Evolutionary conservation across 1,140 invertebrate genomes (phyloP).

Genomic region (Calephelis nemesis): DNA sequence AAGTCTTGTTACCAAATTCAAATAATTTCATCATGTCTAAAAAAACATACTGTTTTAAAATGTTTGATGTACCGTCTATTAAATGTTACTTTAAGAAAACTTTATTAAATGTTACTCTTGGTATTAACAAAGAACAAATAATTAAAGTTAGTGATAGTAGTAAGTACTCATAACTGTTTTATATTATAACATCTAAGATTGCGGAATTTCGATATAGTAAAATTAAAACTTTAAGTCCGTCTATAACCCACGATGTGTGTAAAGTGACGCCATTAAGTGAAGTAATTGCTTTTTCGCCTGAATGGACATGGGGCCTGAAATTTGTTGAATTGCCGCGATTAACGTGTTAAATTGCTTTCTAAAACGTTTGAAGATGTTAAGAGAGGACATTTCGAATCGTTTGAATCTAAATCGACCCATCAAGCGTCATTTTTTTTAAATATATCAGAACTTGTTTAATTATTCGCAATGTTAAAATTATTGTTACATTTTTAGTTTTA

Average conservation of each 20-base stretch:
- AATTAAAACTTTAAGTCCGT: constrained; percentile 18
- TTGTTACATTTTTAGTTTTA: not conserved
- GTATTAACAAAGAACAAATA: no score
- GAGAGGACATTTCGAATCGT: constrained; percentile 33
- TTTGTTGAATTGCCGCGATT: constrained; percentile 71
- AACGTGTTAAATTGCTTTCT: constrained; percentile 71
- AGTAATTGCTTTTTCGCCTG: constrained; percentile 75
- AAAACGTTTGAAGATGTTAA: constrained; percentile 44
- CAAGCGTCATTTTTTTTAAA: not conserved
- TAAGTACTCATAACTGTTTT: not conserved
- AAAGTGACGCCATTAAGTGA: constrained; percentile 72
- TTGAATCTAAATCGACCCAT: not conserved
- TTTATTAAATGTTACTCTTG: no score
- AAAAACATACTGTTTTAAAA: no score
- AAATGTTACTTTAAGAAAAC: no score
- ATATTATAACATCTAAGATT: not conserved
- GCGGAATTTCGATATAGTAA: not conserved
- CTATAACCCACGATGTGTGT: constrained; percentile 55
- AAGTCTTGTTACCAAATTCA: no score
- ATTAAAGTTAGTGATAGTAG: no score
- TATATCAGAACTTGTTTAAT: not conserved
- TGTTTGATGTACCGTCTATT: no score
- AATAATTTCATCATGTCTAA: no score
- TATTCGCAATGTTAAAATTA: not conserved
- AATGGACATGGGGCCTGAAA: constrained; percentile 55